Base-by-base conservation (phyloP, 2,797 vertebrate genomes). In the Gastrophryne carolinensis region DNA sequence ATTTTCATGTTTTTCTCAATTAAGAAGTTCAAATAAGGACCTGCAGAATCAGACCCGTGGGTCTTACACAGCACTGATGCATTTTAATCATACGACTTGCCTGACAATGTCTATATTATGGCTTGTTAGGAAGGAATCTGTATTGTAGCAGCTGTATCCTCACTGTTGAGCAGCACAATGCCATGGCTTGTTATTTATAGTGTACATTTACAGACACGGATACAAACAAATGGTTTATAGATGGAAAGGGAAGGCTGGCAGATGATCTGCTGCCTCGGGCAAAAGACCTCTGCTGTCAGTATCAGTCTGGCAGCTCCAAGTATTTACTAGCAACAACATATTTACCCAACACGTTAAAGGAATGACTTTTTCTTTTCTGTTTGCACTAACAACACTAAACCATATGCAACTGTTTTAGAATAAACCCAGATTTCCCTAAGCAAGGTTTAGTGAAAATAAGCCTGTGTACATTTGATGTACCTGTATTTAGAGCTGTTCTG, bases 401-500 rank as follows among this genome's bases (percentile, higher is more conserved):
- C 35, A 11, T n/a, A 57, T 56, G 57, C 32, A 21, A 61, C n/a
- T 76, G 66, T 76, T 76, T 30, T 63, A 26, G 37, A 29, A 63
- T 67, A 69, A 76, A 70, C 65, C 12, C 15, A 7, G 24, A 19
- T 15, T 35, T 32, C 35, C 15, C 3, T 13, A 9, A n/a, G 27
- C 26, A 27, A 19, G 65, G 72, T 73, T 73, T 65, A 57, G 17
- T 24, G 49, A 73, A 65, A 44, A 73, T 53, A 73, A 4, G 17
- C 21, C n/a, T 2, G 5, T 23, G 11, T 44, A 37, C 10, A 17
- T 15, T 39, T 44, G 37, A 11, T n/a, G 13, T 65, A 49, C 32
- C 63, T 24, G 21, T 65, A 50, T 19, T 66, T 30, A 53, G 47
- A 67, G 30, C 47, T 26, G 34, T 19, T 4, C 8, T n/a, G 50